Conservation (phyloP, 2,113 vertebrate species). For the Cheilinus undulatus region DNA sequence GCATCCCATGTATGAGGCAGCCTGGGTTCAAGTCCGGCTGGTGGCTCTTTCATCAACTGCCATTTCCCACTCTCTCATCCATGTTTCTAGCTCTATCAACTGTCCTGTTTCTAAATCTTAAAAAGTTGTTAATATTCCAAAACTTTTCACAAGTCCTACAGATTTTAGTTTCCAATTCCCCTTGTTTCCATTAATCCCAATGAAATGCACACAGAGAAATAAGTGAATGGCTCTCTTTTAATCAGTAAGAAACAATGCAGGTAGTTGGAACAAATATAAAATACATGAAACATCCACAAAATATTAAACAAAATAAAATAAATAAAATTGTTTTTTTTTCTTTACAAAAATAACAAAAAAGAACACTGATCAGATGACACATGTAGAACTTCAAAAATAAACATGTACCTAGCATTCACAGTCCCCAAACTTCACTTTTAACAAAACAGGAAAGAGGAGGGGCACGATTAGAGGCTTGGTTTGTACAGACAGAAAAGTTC, state of each 20-base stretch:
- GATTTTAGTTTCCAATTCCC: neutral
- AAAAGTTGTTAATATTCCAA: no score
- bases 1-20: no score
- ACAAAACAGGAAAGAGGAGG: constrained; percentile 11
- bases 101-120: no score
- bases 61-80: no score
- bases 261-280: constrained; percentile 91
- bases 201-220: constrained; percentile 37
- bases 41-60: no score
- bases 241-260: constrained; percentile 93
- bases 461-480: constrained; percentile 41
- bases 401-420: constrained; percentile 85
- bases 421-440: constrained; percentile 61
- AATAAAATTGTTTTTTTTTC: constrained; percentile 84
- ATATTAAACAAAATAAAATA: constrained; percentile 85
- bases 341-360: constrained; percentile 89
- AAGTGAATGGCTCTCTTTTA: constrained; percentile 85
- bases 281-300: constrained; percentile 93
- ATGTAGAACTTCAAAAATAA: constrained; percentile 82
- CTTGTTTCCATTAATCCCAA: neutral
- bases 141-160: no score
- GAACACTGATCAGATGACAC: constrained; percentile 86
- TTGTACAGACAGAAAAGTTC: constrained; percentile 59
- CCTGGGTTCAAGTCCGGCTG: no score
- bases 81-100: no score